phyloP scores from a whole-genome alignment of 2,797 vertebrate genomes.

The Tenualosa ilisha region DNA sequence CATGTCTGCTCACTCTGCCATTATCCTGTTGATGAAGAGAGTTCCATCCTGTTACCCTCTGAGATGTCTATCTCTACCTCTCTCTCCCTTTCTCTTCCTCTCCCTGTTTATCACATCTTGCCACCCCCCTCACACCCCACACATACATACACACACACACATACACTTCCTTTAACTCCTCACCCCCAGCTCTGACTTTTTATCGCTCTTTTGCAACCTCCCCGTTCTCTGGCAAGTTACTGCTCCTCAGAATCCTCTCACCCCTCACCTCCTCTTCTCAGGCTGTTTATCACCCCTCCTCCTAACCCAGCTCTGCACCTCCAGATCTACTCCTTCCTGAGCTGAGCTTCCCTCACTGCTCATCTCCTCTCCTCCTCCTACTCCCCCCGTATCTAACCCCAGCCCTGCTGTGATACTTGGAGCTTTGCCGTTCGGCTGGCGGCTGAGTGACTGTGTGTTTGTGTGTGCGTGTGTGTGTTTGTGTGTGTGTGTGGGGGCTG shows the following conservation, averaged over 20 bases:
- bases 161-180: too few species aligned
- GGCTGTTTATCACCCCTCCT: background rate
- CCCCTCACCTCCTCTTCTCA: too few species aligned
- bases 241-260: too few species aligned
- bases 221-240: too few species aligned
- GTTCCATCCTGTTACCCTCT: constrained; percentile 3
- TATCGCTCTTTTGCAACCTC: too few species aligned
- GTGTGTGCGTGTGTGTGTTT: background rate
- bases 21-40: background rate
- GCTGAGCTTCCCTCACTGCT: background rate
- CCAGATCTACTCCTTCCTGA: background rate
- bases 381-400: background rate
- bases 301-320: background rate
- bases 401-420: background rate
- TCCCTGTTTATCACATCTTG: background rate
- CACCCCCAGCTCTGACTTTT: too few species aligned
- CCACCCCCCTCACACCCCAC: too few species aligned
- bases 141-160: too few species aligned
- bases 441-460: background rate
- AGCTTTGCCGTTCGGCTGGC: background rate
- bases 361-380: background rate
- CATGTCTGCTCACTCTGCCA: background rate
- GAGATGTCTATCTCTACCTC: background rate
- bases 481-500: too few species aligned
- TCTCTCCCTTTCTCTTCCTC: background rate